Percentiles rank a stretch among this genome's conserved stretches.
These are phyloP conservation scores for Ptilorrhoa leucosticta DNA, from an alignment of 2,113 vertebrate species.

Conservation along the genomic window DNA sequence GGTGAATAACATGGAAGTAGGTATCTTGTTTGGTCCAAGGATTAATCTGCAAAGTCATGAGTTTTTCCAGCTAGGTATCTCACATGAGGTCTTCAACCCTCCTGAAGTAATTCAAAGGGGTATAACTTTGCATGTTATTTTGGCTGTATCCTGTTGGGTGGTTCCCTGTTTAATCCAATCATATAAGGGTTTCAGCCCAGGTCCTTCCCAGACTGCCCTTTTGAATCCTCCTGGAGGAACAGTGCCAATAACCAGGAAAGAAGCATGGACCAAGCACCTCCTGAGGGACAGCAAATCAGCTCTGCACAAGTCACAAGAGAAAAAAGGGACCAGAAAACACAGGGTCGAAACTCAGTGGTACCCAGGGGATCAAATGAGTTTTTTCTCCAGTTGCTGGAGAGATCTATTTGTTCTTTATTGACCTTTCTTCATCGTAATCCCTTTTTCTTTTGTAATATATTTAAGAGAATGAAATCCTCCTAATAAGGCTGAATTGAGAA, in stretches of 20 bases:
- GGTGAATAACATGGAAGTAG: background rate
- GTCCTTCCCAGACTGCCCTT: background rate
- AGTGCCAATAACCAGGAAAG: background rate
- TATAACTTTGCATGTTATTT: background rate
- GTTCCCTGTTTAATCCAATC: background rate
- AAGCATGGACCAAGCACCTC: background rate
- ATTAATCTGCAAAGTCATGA: background rate
- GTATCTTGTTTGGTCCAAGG: background rate
- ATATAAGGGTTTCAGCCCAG: background rate
- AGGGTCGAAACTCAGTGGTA: background rate
- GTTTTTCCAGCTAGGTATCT: background rate
- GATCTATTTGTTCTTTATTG: background rate
- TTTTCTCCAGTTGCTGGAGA: background rate
- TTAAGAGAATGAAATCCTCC: background rate
- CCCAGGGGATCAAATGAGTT: background rate
- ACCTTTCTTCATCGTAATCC: background rate
- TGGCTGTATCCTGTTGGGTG: background rate
- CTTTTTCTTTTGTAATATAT: constrained; percentile 11
- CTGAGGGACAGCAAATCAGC: background rate
- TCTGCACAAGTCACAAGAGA: background rate
- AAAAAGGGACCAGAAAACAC: background rate
- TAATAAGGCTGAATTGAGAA: background rate
- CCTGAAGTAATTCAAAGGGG: background rate
- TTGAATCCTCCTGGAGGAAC: background rate
- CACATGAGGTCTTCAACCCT: background rate